Evolutionary conservation across 92 coral and sea anemone species (phyloP), one percentile per base, ranked within the genome.

Genomic region (Umimayanthus kanabou): DNA sequence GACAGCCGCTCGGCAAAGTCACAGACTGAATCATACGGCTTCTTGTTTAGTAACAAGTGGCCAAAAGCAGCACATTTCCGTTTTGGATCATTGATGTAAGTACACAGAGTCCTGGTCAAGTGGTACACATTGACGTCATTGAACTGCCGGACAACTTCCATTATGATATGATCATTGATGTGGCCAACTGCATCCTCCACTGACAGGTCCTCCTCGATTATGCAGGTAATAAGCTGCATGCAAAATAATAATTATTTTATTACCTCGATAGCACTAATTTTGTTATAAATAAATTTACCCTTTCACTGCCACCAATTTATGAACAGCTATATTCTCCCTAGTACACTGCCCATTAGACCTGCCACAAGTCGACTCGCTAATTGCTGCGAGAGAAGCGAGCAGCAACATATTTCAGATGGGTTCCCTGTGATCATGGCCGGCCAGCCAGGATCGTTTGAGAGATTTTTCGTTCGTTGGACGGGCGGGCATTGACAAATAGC

Each of bases 1-100:
- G 85, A 80, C 25, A 80, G 30, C 10, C 18, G 42, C 85, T 80
- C 85, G 0, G 85, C 85, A 80, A 80, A 80, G 42, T 55, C 85
- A 80, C 85, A 33, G 15, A 37, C 22, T 6, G 73, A 40, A 39
- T 61, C 55, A 14, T 16, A 0, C 3, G 26, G 47, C 18, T 2
- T 30, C 40, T 65, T n/a, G 47, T 80, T 61, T 25, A 80, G 47
- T 65, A 33, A 9, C 49, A 80, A 58, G 30, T 55, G 72, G 47
- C 49, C 37, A 61, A 80, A 80, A 29, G 20, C 85, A 80, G 47
- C 6, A 69, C 67, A 53, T 40, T 80, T 61, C 47, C 30, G 16
- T 18, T 15, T 9, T 14, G 58, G 58, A 53, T 61, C 39, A 58
- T 22, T 33, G 42, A 80, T 22, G 47, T 58, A 61, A 8, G 37